Evolutionary conservation across 2,113 vertebrate genomes (phyloP), one percentile per base, ranked within the genome.

Genomic region (Amblyornis subalaris): DNA sequence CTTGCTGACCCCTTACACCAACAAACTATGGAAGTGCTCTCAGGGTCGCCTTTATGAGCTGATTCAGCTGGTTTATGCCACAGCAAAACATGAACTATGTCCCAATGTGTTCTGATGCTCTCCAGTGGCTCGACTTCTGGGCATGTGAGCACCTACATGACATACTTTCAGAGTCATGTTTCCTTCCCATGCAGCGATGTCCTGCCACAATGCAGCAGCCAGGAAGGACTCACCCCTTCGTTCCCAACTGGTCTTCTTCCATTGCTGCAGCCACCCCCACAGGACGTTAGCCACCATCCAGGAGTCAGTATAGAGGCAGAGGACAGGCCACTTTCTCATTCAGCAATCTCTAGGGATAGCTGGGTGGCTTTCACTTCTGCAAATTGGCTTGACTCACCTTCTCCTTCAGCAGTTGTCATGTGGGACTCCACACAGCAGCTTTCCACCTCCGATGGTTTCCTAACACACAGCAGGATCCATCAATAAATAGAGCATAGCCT

Each of bases 181-280:
- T 76, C 22, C 33, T 26, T 33, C 11, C 26, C 18, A 2, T 45
- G 22, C 45, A 45, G 62, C 0, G 0, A 23, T 28, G 12, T 28
- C 33, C 22, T 51, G 14, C 18, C 36, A 36, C 33, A 36, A 2
- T 26, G 29, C 20, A 50, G 51, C 36, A 44, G 31, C 53, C 11
- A 4, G 31, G 17, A 18, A 9, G 25, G 13, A 4, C 58, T 85
- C 50, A 2, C 8, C 21, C 4, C 21, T 31, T 8, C n/a, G 21
- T 6, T 75, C 8, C 14, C 29, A 21, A 4, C 6, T 26, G 15
- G 2, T 35, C 15, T 8, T 74, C 50, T 29, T 44, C 21, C 8
- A 10, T 12, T 58, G 17, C 44, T 36, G 71, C 6, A 58, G 21
- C 36, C 14, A 42, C 13, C 36, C 50, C 36, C 13, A 22, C 10